These are phyloP conservation scores for Threskiornis aethiopicus DNA, from an alignment of 2,797 vertebrate genomes.

Conservation along the genomic window DNA sequence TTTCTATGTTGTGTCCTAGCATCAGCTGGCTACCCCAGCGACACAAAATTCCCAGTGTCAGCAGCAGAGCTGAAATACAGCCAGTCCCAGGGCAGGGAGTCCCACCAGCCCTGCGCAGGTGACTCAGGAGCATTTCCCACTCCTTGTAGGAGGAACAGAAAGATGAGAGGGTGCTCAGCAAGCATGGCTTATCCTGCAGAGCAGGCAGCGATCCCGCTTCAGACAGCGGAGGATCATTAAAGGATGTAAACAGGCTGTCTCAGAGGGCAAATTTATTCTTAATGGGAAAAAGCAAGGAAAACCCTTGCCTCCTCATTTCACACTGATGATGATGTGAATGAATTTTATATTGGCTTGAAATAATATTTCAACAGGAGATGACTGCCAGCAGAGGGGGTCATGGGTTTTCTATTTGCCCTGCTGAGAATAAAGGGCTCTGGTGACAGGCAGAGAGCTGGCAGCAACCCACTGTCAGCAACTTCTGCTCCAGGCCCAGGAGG, in stretches of 20 bases:
- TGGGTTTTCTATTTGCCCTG: neutral
- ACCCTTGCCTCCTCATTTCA: neutral
- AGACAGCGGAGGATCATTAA: neutral
- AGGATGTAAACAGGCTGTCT: neutral
- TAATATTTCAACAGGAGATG: neutral
- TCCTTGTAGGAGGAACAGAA: neutral
- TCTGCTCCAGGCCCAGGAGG: neutral
- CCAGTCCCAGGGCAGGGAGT: neutral
- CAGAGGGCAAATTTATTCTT: constrained; percentile 2
- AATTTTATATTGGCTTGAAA: neutral
- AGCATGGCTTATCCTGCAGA: neutral
- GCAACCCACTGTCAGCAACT: neutral
- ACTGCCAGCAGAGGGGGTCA: constrained; percentile 51
- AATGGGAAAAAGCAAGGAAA: neutral
- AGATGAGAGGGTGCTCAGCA: neutral
- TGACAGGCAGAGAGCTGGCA: neutral
- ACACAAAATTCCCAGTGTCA: neutral
- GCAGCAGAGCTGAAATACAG: neutral
- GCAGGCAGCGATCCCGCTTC: neutral
- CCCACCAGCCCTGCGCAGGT: neutral
- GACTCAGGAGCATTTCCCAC: neutral
- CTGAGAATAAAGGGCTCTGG: neutral
- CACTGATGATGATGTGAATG: neutral
- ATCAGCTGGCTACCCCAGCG: neutral
- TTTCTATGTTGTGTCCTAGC: neutral